A percentile compares a stretch with the other conserved stretches of the same genome.
phyloP scores from a whole-genome alignment of 1,140 invertebrate species.

The Mizuhopecten yessoensis region DNA sequence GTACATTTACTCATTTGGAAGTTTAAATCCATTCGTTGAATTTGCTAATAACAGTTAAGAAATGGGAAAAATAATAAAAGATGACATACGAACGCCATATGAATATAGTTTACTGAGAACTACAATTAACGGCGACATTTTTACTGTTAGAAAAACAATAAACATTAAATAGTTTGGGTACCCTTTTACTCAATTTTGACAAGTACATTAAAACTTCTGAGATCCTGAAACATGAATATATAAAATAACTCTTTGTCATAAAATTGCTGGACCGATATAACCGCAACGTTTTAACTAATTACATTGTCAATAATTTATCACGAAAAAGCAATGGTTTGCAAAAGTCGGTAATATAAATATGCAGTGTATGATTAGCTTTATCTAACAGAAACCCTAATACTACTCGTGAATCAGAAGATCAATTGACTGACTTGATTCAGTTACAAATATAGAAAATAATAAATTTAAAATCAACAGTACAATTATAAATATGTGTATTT shows the following conservation, averaged over 20 bases:
- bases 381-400: not conserved
- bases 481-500: too few relatives aligned
- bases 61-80: too few relatives aligned
- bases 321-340: not conserved
- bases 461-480: too few relatives aligned
- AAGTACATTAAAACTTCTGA: not conserved
- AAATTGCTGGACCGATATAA: not conserved
- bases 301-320: not conserved
- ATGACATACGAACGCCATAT: not conserved
- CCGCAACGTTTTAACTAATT: not conserved
- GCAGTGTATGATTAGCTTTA: not conserved
- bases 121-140: not conserved
- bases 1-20: too few relatives aligned
- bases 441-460: too few relatives aligned
- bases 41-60: too few relatives aligned
- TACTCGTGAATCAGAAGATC: too few relatives aligned
- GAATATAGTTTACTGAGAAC: not conserved
- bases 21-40: too few relatives aligned
- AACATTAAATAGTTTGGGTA: not conserved
- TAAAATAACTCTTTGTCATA: not conserved
- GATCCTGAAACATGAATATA: not conserved
- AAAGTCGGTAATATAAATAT: not conserved
- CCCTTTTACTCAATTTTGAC: not conserved
- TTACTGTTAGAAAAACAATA: not conserved
- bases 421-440: too few relatives aligned